Conservation (phyloP, 1,140 invertebrate species). For the Pemphigus obesinymphae region DNA sequence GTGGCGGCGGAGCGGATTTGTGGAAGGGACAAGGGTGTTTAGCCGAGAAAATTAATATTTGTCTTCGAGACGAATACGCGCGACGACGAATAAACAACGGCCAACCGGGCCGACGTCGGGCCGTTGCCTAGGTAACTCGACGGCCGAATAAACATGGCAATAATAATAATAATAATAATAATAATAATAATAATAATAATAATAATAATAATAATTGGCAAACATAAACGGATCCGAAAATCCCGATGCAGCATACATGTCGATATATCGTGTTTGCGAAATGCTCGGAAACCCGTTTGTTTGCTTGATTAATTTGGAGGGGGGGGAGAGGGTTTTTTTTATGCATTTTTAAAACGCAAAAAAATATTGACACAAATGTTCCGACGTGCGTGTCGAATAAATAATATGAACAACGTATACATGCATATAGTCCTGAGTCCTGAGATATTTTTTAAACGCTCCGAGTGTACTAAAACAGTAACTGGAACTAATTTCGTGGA, state of each 20-base stretch:
- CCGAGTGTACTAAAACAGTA: too few relatives aligned
- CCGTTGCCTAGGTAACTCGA: neutral
- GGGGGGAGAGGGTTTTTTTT: neutral
- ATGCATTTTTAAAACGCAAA: neutral
- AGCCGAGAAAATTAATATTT: constrained; percentile 15
- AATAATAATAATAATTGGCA: constrained; percentile 14
- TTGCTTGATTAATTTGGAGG: neutral
- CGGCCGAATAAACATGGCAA: neutral
- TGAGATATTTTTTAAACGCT: too few relatives aligned
- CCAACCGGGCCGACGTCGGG: neutral
- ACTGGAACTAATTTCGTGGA: too few relatives aligned
- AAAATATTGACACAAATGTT: neutral
- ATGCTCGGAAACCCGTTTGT: neutral
- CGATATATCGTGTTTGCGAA: neutral
- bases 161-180: too few relatives aligned
- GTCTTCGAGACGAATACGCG: neutral
- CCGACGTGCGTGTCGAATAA: neutral
- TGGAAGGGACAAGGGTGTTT: neutral
- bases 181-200: too few relatives aligned
- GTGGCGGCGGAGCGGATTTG: too few relatives aligned
- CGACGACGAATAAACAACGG: neutral
- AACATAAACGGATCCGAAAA: neutral
- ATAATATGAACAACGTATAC: neutral
- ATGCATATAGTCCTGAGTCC: neutral
- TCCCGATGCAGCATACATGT: neutral